Percentiles rank a stretch among this genome's conserved stretches.
phyloP scores from a whole-genome alignment of 1,140 invertebrate species.

The Drosophila nannoptera region DNA sequence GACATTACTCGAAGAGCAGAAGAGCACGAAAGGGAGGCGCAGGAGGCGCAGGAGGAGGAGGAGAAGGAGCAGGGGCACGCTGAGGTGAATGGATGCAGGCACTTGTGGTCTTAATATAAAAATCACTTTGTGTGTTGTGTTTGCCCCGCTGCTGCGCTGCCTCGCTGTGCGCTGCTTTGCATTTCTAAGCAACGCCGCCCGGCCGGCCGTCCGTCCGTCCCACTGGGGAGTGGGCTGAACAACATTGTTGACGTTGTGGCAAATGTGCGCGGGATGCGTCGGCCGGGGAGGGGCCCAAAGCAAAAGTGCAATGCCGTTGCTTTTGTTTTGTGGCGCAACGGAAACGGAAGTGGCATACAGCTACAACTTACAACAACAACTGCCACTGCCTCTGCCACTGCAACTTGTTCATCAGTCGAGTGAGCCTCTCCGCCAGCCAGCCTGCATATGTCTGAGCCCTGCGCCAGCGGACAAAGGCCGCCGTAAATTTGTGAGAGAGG shows the following conservation, averaged over 20 bases:
- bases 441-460: slow-evolving; percentile 52
- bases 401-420: slow-evolving; percentile 48
- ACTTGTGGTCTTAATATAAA: slow-evolving; percentile 78
- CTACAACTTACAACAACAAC: slow-evolving; percentile 24
- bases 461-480: slow-evolving; percentile 28
- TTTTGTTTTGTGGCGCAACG: slow-evolving; percentile 51
- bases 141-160: slow-evolving; percentile 50
- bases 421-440: slow-evolving; percentile 8
- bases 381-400: slow-evolving; percentile 16
- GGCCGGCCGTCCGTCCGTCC: slow-evolving; percentile 14
- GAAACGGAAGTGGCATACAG: slow-evolving; percentile 59
- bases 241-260: slow-evolving; percentile 65
- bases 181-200: slow-evolving; percentile 65
- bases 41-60: background rate
- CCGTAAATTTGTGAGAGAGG: slow-evolving; percentile 23
- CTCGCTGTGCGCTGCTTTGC: slow-evolving; percentile 61
- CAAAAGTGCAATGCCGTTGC: slow-evolving; percentile 41
- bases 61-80: background rate
- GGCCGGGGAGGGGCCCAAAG: slow-evolving; percentile 21
- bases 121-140: slow-evolving; percentile 77
- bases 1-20: slow-evolving; percentile 12
- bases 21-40: too few species aligned
- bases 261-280: slow-evolving; percentile 41
- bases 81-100: slow-evolving; percentile 37
- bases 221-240: slow-evolving; percentile 28